Percentiles rank a stretch among this genome's conserved stretches.
Evolutionary conservation across 1,140 invertebrate genomes (phyloP).

Genomic region (Homalodisca vitripennis): DNA sequence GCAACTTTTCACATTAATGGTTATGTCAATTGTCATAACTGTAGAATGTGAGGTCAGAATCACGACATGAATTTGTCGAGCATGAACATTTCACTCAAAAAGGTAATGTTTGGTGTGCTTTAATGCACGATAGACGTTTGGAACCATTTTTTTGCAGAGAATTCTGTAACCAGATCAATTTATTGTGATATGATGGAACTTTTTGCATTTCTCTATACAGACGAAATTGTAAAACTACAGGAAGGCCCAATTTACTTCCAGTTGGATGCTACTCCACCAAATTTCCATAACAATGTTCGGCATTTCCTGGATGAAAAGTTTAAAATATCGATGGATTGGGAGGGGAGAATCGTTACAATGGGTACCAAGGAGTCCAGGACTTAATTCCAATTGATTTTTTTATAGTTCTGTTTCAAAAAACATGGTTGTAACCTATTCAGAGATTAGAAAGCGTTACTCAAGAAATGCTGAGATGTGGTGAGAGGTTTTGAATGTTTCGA

Average conservation of each 20-base stretch:
- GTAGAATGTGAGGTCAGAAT: not conserved
- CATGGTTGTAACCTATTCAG: not conserved
- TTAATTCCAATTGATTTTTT: not conserved
- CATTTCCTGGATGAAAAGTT: no score
- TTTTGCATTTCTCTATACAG: not conserved
- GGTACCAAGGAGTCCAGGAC: not conserved
- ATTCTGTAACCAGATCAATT: not conserved
- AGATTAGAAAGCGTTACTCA: not conserved
- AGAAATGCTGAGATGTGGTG: no score
- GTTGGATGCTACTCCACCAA: not conserved
- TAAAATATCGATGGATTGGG: not conserved
- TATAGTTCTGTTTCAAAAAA: not conserved
- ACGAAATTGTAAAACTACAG: not conserved
- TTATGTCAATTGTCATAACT: conserved; percentile 16
- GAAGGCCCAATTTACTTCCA: no score
- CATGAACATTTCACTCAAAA: not conserved
- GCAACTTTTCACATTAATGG: no score
- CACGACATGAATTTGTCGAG: not conserved
- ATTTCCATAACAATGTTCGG: not conserved
- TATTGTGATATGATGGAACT: conserved; percentile 2
- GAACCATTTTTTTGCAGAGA: conserved; percentile 4
- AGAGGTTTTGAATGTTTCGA: not conserved
- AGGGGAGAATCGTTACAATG: not conserved
- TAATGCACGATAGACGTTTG: no score
- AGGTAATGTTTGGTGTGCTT: not conserved